Conservation (phyloP, 2,888 invertebrate genomes). For the Lordiphosa fenestrarum region DNA sequence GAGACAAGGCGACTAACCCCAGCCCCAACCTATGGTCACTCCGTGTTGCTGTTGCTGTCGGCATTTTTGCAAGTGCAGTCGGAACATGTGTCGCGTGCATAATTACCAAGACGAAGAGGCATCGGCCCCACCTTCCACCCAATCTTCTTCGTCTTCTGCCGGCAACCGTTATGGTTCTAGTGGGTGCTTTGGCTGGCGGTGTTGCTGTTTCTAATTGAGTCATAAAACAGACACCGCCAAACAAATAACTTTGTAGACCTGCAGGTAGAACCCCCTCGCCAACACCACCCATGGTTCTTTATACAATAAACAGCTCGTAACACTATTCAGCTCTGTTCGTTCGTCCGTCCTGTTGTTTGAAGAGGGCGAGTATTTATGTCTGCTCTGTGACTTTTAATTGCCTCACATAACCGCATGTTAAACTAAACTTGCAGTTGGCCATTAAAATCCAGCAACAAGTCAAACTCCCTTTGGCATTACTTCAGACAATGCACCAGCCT, state of each 20-base stretch:
- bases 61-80: conserved; percentile 1
- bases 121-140: background rate
- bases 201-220: conserved; percentile 57
- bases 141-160: background rate
- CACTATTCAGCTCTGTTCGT: conserved; percentile 10
- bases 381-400: conserved; percentile 67
- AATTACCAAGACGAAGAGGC: conserved; percentile 43
- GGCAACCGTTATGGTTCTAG: conserved; percentile 54
- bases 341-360: background rate
- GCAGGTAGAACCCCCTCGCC: background rate
- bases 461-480: too few species aligned
- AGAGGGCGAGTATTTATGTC: conserved; percentile 54
- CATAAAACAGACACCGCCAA: conserved; percentile 58
- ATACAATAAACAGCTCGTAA: conserved; percentile 33
- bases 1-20: conserved; percentile 46
- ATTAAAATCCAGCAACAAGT: conserved; percentile 31
- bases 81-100: conserved; percentile 71
- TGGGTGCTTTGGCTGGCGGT: conserved; percentile 52
- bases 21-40: too few species aligned
- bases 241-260: conserved; percentile 44
- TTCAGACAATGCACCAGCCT: too few species aligned
- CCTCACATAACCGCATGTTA: conserved; percentile 56
- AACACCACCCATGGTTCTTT: conserved; percentile 1
- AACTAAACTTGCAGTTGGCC: conserved; percentile 45
- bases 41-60: too few species aligned